A percentile compares a stretch with the other conserved stretches of the same genome.
Conservation (phyloP, 2,113 vertebrate genomes). For the Danio rerio region GRCz12tu NC_133188.1:25611501-25612000, state of each 20-base stretch:
- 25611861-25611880: too few relatives aligned
- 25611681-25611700: neutral
- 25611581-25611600: neutral
- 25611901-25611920: too few relatives aligned
- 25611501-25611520: neutral
- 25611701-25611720: neutral
- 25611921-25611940: too few relatives aligned
- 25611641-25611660: neutral
- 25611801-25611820: too few relatives aligned
- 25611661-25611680: neutral
- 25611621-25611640: constrained; percentile 15
- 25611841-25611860: too few relatives aligned
- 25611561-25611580: neutral
- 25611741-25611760: too few relatives aligned
- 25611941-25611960: too few relatives aligned
- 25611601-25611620: neutral
- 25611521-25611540: constrained; percentile 4
- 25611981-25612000: too few relatives aligned
- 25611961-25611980: neutral
- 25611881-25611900: too few relatives aligned
- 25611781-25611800: too few relatives aligned
- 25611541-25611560: neutral
- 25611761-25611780: too few relatives aligned
- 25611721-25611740: neutral
- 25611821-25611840: too few relatives aligned